These are phyloP conservation scores for Cheirogaleus major DNA, from an alignment of 2,797 vertebrate genomes.

Conservation along the genomic window DNA sequence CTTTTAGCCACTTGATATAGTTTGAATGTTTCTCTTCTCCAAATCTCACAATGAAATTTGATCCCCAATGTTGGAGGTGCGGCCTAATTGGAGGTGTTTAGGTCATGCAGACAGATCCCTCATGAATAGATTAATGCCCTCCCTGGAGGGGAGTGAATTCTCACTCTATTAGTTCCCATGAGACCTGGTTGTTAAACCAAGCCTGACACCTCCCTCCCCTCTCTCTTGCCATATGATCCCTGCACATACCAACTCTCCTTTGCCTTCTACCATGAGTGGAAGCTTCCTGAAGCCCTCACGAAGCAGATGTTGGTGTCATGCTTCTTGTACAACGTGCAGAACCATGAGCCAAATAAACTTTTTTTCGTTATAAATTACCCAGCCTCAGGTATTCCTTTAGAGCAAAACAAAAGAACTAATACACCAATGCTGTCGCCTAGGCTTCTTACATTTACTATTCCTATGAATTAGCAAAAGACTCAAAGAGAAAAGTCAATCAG, in stretches of 20 bases:
- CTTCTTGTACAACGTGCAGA: not conserved
- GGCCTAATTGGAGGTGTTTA: not conserved
- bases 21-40: not conserved
- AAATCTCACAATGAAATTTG: not conserved
- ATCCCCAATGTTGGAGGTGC: not conserved
- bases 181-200: not conserved
- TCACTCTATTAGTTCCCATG: not conserved
- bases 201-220: not conserved
- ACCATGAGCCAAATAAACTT: too few relatives aligned
- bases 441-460: not conserved
- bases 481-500: conserved; percentile 8
- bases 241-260: not conserved
- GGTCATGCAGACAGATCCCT: not conserved
- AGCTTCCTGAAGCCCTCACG: not conserved
- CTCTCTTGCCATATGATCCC: not conserved
- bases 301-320: not conserved
- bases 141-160: not conserved
- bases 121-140: not conserved
- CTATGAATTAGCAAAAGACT: conserved; percentile 1
- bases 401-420: not conserved
- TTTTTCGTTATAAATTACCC: not conserved
- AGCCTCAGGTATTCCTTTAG: not conserved
- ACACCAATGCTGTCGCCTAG: not conserved
- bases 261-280: not conserved
- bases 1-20: not conserved